Conservation (phyloP, 2,888 invertebrate species). For the Theristus sp. region DNA sequence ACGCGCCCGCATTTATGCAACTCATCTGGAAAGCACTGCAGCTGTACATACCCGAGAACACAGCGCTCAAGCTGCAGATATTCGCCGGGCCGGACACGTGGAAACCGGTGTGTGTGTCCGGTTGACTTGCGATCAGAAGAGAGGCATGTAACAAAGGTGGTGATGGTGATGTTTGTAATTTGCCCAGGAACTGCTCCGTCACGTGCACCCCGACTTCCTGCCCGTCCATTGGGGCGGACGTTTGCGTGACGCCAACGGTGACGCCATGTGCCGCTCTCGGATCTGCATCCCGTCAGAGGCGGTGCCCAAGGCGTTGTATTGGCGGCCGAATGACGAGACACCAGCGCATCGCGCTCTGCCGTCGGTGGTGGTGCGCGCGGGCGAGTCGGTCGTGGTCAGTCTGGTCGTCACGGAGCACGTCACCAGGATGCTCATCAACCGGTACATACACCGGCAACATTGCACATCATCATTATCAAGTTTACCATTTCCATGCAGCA, state of each 20-base stretch:
- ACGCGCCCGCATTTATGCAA: slow-evolving; percentile 23
- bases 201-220: slow-evolving; percentile 4
- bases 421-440: not conserved
- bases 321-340: not conserved
- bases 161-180: too few relatives aligned
- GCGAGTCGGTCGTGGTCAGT: not conserved
- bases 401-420: not conserved
- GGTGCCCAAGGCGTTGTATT: not conserved
- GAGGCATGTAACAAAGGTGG: too few relatives aligned
- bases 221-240: slow-evolving; percentile 9
- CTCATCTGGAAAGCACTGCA: slow-evolving; percentile 20
- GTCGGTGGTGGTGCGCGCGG: not conserved
- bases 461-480: too few relatives aligned
- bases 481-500: too few relatives aligned
- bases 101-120: not conserved
- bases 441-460: too few relatives aligned
- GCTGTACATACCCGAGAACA: slow-evolving; percentile 17
- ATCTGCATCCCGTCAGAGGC: not conserved
- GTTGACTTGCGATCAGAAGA: not conserved
- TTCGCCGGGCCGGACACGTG: not conserved
- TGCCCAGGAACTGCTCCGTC: not conserved
- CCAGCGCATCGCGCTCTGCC: not conserved
- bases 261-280: not conserved
- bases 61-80: not conserved
- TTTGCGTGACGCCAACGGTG: not conserved